Evolutionary conservation across 1,140 invertebrate genomes (phyloP).

Genomic region (Zaprionus africanus): DNA sequence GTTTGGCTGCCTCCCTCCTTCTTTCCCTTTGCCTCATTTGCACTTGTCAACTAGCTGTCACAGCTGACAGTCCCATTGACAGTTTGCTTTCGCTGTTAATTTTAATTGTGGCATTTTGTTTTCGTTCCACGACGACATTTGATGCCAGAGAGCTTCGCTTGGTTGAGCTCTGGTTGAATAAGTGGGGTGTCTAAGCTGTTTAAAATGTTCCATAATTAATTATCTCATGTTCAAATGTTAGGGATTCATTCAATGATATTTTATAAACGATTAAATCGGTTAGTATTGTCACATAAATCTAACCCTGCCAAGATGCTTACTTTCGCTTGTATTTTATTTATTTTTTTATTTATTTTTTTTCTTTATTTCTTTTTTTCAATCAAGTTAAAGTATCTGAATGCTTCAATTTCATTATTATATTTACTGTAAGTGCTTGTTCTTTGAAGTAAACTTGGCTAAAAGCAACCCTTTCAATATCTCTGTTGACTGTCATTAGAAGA

Average conservation of each 20-base stretch:
- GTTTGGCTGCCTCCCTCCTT: constrained; percentile 31
- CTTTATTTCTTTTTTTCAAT: not conserved
- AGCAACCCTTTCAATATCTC: not conserved
- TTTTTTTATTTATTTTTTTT: too few species aligned
- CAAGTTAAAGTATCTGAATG: not conserved
- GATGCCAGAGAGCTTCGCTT: constrained; percentile 20
- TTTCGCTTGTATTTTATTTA: too few species aligned
- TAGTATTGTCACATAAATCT: not conserved
- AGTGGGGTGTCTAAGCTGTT: not conserved
- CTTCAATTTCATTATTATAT: not conserved
- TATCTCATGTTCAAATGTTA: not conserved
- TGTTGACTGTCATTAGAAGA: not conserved
- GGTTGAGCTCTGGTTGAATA: too few species aligned
- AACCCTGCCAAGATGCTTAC: not conserved
- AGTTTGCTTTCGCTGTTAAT: constrained; percentile 73
- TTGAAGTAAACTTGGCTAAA: not conserved
- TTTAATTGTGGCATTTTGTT: constrained; percentile 72
- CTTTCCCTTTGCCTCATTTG: constrained; percentile 51
- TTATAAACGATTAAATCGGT: not conserved
- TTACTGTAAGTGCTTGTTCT: not conserved
- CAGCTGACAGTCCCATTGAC: constrained; percentile 71
- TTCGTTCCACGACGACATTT: constrained; percentile 32
- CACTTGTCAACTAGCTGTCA: constrained; percentile 73
- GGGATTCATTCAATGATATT: not conserved
- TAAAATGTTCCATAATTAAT: not conserved